Evolutionary conservation across 2,113 vertebrate genomes (phyloP), one percentile per base, ranked within the genome.

Genomic region (Corvus hawaiiensis): DNA sequence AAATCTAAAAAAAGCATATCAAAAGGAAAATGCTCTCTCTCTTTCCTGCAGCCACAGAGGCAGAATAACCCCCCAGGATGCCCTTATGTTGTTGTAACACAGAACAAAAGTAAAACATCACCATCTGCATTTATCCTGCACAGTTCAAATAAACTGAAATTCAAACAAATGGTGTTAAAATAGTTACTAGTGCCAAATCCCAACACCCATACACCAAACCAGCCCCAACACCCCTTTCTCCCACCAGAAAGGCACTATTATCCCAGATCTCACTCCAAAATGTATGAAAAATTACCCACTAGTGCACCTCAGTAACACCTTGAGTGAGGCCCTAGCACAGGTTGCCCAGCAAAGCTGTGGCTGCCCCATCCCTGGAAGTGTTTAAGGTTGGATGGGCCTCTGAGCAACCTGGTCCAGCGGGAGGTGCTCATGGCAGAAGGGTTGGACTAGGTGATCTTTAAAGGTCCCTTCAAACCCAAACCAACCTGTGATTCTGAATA

Each of bases 41-140:
- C 23, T 69, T 48, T 33, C 72, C 23, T 54, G 39, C 18, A 55
- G 3, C 26, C 14, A 46, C 1, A 43, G 9, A 10, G 17, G 9
- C 12, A 69, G 8, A 23, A 78, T 30, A 71, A 87, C 1, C 2
- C 5, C 7, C 0, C 12, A 2, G 1, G 16, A 81, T 8, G 3
- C 11, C 11, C 64, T 74, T 33, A n/a, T 11, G 33, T 8, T 27
- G 15, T 21, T 67, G 7, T 23, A 46, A 63, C 27, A 46, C 2
- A 9, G 15, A 96, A 62, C 28, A 76, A 20, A 55, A 67, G 21
- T 22, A 61, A 66, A 89, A 9, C 7, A 67, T 16, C 21, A 17
- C 15, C 5, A 9, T 26, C 44, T 13, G 9, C 28, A 66, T 9
- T 13, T 54, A 81, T 30, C n/a, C 62, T 72, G 16, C 5, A 19